Evolutionary conservation across 1,140 invertebrate genomes (phyloP).

Genomic region (Calephelis nemesis): DNA sequence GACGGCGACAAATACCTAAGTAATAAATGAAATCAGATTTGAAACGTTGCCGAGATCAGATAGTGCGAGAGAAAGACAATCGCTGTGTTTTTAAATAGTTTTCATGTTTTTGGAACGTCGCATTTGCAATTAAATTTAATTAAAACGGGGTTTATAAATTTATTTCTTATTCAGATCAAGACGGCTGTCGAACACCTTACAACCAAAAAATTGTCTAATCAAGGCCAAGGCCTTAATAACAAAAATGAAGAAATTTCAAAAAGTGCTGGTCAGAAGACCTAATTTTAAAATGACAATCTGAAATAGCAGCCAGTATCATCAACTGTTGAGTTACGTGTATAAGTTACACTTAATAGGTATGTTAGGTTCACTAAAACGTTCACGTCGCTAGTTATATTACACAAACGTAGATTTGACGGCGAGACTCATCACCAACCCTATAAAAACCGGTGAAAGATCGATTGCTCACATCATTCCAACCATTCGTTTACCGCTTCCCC

Average conservation of each 20-base stretch:
- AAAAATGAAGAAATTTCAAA: background rate
- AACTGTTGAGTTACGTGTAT: background rate
- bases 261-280: background rate
- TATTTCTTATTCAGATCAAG: too few relatives aligned
- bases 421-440: too few relatives aligned
- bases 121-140: background rate
- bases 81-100: background rate
- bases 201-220: too few relatives aligned
- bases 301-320: background rate
- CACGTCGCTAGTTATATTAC: background rate
- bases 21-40: constrained; percentile 8
- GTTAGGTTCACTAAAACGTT: too few relatives aligned
- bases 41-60: constrained; percentile 12
- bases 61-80: background rate
- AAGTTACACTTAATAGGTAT: background rate
- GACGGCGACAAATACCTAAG: constrained; percentile 3
- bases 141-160: background rate
- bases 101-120: background rate
- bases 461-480: too few relatives aligned
- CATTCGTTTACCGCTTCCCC: too few relatives aligned
- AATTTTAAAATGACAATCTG: background rate
- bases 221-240: too few relatives aligned
- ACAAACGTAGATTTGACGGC: too few relatives aligned
- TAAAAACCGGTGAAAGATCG: too few relatives aligned
- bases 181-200: too few relatives aligned